Evolutionary conservation across 2,888 invertebrate species (phyloP), one percentile per base, ranked within the genome.

Genomic region (Pterobdella sp.): DNA sequence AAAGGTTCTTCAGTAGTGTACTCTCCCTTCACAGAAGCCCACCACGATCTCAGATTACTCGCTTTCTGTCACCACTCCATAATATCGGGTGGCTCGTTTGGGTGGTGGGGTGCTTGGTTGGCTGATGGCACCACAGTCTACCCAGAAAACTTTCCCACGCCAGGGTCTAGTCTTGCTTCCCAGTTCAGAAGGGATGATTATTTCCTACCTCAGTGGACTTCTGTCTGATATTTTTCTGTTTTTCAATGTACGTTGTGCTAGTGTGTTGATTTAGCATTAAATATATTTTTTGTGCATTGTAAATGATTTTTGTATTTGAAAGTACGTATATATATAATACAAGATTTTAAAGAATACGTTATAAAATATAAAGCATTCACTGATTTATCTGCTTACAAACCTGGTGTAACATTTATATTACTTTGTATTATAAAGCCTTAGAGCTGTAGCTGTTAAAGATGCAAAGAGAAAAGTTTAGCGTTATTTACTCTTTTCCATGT

Each of bases 81-180:
- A 34, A 75, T 77, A 37, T 78, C 77, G 1, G 75, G 75, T 22
- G 77, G 78, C 31, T 74, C 77, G n/a, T 78, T 77, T 49, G 77
- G 77, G 26, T 76, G 78, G 78, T 75, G 72, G 77, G 77, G 52
- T 36, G 76, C 74, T 1, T 77, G 73, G 76, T 74, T 74, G 72
- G 77, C 70, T 49, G 77, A 76, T 1, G 78, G 78, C 1, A 71
- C 74, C 2, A 70, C 68, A 1, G 71, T 77, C n/a, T 78, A 78
- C 72, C 76, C 70, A 36, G 70, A 72, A 26, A 72, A 76, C 66
- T 77, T 74, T 60, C 77, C 77, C 18, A 65, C 60, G 29, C 52
- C 65, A 18, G 71, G 68, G 4, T 75, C 77, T 7, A 22, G 65
- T 18, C 66, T 77, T 2, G 69, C 74, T 10, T 49, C 68, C n/a